These are phyloP conservation scores for Polyploca ridens DNA, from an alignment of 2,888 invertebrate species.

Conservation along the genomic window DNA sequence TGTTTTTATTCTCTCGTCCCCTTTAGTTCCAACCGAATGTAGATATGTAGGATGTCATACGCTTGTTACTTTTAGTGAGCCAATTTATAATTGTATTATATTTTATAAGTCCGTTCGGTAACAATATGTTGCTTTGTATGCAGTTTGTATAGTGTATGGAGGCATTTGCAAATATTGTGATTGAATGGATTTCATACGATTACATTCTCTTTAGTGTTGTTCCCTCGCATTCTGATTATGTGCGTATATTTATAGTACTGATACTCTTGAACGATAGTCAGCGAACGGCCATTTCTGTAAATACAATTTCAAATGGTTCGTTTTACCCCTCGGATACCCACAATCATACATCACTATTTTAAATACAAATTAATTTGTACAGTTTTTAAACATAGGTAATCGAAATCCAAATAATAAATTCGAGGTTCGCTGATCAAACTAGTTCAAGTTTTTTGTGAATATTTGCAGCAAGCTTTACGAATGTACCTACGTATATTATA, in stretches of 20 bases:
- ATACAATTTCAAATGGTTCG: background rate
- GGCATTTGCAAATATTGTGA: slow-evolving; percentile 66
- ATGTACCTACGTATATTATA: slow-evolving; percentile 69
- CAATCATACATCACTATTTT: background rate
- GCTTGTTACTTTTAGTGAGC: slow-evolving; percentile 83
- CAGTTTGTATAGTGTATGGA: slow-evolving; percentile 63
- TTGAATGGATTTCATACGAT: slow-evolving; percentile 64
- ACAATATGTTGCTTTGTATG: slow-evolving; percentile 65
- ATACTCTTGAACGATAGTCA: slow-evolving; percentile 36
- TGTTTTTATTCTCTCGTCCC: slow-evolving; percentile 78
- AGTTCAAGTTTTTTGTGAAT: slow-evolving; percentile 51
- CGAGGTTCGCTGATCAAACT: slow-evolving; percentile 51
- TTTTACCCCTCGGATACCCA: background rate
- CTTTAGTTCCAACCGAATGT: slow-evolving; percentile 79
- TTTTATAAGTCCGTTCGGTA: slow-evolving; percentile 68
- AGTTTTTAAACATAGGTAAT: too few species aligned
- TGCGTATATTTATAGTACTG: slow-evolving; percentile 44
- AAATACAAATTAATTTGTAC: background rate
- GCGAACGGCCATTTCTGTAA: slow-evolving; percentile 32
- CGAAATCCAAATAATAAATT: background rate
- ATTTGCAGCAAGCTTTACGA: slow-evolving; percentile 69
- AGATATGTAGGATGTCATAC: slow-evolving; percentile 82
- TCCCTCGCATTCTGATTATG: slow-evolving; percentile 62
- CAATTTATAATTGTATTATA: slow-evolving; percentile 77
- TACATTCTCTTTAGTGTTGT: slow-evolving; percentile 64